These are phyloP conservation scores for Drosophila triauraria DNA, from an alignment of 1,140 invertebrate genomes.

Conservation along the genomic window DNA sequence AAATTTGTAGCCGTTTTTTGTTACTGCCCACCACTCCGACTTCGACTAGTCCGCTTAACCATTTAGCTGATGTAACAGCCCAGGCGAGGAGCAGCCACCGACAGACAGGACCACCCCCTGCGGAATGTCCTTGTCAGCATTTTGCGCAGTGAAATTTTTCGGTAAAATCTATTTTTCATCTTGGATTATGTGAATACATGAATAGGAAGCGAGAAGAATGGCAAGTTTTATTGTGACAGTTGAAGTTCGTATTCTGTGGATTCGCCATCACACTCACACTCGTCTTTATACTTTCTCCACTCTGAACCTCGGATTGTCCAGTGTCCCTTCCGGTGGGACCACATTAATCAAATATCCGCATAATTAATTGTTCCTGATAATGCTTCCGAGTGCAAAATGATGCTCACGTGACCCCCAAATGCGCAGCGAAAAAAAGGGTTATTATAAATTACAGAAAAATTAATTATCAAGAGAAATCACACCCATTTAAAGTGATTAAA, in stretches of 20 bases:
- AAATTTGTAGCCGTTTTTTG: conserved; percentile 63
- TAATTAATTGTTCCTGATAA: conserved; percentile 57
- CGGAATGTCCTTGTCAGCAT: conserved; percentile 79
- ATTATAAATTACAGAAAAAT: neutral
- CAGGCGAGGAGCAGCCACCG: conserved; percentile 41
- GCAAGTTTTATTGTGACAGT: conserved; percentile 80
- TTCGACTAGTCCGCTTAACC: conserved; percentile 75
- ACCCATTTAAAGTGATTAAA: too few species aligned
- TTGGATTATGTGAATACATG: conserved; percentile 82
- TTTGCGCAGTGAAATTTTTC: conserved; percentile 79
- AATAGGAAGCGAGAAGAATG: conserved; percentile 63
- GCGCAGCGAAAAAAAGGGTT: conserved; percentile 1
- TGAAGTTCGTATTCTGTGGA: conserved; percentile 55
- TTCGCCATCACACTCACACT: conserved; percentile 14
- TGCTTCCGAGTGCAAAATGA: conserved; percentile 23
- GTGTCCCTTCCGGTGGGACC: conserved; percentile 5
- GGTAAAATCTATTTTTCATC: conserved; percentile 81
- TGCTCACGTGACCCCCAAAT: conserved; percentile 27
- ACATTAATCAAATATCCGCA: conserved; percentile 78
- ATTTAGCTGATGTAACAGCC: conserved; percentile 81
- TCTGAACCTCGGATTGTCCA: conserved; percentile 7
- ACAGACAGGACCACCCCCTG: conserved; percentile 1
- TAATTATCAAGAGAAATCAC: too few species aligned
- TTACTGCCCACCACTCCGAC: conserved; percentile 36
- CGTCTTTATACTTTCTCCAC: conserved; percentile 1